Evolutionary conservation across 2,113 vertebrate genomes (phyloP).

Genomic region (Perca schrenkii): DNA sequence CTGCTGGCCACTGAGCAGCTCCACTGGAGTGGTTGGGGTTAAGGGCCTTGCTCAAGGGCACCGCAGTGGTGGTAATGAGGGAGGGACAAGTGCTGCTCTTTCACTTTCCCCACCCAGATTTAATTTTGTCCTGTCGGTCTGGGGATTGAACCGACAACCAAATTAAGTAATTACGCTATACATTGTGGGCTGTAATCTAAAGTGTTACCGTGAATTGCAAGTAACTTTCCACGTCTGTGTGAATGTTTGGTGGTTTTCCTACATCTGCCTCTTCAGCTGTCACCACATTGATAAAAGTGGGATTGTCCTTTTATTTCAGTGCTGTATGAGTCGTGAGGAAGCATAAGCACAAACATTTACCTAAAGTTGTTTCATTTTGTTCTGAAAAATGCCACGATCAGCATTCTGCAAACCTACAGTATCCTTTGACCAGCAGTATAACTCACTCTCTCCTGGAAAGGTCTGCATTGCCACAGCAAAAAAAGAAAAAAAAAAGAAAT

Average conservation of each 20-base stretch:
- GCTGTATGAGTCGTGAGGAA: conserved; percentile 33
- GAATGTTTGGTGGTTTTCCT: neutral
- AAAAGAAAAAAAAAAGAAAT: neutral
- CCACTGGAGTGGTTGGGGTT: too few relatives aligned
- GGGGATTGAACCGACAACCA: too few relatives aligned
- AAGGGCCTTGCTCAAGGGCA: too few relatives aligned
- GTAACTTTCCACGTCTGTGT: neutral
- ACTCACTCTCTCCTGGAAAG: conserved; percentile 48
- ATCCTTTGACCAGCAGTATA: conserved; percentile 68
- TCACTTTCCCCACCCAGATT: too few relatives aligned
- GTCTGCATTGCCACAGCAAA: conserved; percentile 40
- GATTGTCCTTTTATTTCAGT: conserved; percentile 27
- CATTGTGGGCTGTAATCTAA: too few relatives aligned
- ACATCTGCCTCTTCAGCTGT: conserved; percentile 10
- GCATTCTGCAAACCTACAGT: conserved; percentile 60
- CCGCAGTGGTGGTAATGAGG: too few relatives aligned
- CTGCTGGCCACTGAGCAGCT: too few relatives aligned
- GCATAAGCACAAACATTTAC: conserved; percentile 32
- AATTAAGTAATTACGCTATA: neutral
- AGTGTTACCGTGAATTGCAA: too few relatives aligned
- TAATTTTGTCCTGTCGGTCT: too few relatives aligned
- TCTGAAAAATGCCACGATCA: conserved; percentile 51
- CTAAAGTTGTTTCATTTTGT: conserved; percentile 56
- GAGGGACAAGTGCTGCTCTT: too few relatives aligned
- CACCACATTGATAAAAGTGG: conserved; percentile 27